Base-by-base conservation (phyloP, 2,797 vertebrate genomes). In the Danio jaintianensis region DNA sequence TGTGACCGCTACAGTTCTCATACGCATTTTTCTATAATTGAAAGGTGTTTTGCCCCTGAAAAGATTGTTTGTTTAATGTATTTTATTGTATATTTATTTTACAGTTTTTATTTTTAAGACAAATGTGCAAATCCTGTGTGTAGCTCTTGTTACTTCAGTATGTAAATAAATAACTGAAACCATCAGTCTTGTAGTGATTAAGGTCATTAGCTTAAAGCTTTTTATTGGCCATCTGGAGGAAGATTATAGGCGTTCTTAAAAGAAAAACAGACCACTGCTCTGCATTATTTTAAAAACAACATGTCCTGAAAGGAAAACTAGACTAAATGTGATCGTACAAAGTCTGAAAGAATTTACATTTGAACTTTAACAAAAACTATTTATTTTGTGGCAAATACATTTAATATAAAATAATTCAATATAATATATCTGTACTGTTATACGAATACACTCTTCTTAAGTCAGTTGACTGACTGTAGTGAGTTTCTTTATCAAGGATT, bases 161-260 rank as follows among this genome's bases (percentile, higher is more conserved):
- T 93, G 91, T 93, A 93, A 94, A 94, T 94, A 93, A 94, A 93
- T 87, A 62, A 88, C 75, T 89, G 84, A 85, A 89, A 80, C 20
- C 16, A 72, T 38, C 6, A 52, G 43, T 42, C 87, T 75, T 68
- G 81, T 78, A 38, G 79, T 5, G 8, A 18, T 73, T 74, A n/a
- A 0, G 6, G 16, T 61, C 18, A 36, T 48, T 74, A 36, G 69
- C 5, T 6, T 43, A 4, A 22, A 56, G n/a, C 0, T 2, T 40
- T 67, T 38, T 62, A 8, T 38, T 53, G 38, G 29, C 16, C 67
- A 38, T 38, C 48, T 68, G 22, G 47, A 40, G 48, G 3, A 18
- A 69, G 38, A 38, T 69, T 18, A 4, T 69, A 36, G 29, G 22
- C 64, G 10, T 45, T 64, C 42, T 20, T 22, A 48, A 45, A 13